Conservation (phyloP, 2,113 vertebrate genomes). For the Oreocharis arfaki region DNA sequence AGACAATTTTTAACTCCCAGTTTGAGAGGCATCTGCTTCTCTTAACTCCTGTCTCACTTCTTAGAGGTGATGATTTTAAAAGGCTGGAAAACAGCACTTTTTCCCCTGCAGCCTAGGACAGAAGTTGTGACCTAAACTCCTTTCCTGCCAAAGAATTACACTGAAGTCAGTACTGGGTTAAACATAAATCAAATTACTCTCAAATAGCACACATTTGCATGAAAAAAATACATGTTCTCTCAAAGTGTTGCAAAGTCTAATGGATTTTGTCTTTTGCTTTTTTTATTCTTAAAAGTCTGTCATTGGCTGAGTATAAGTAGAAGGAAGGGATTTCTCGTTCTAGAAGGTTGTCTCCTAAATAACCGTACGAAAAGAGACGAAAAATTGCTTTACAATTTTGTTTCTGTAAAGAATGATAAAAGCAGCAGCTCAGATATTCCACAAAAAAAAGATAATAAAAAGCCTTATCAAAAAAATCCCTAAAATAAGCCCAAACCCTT, state of each 20-base stretch:
- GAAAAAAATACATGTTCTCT: background rate
- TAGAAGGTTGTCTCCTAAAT: background rate
- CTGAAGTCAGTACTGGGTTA: background rate
- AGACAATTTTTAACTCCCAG: background rate
- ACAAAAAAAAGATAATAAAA: background rate
- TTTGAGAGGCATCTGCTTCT: background rate
- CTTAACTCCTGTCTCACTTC: background rate
- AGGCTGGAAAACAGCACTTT: background rate
- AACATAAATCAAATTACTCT: background rate
- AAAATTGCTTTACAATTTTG: background rate
- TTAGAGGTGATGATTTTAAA: background rate
- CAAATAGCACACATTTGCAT: background rate
- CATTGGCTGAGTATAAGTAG: background rate
- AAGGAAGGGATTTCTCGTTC: background rate
- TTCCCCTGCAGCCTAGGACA: background rate
- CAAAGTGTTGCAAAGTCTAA: background rate
- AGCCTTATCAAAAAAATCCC: accelerated
- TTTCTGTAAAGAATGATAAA: background rate
- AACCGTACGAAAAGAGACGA: background rate
- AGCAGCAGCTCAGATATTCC: background rate
- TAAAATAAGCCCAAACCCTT: background rate
- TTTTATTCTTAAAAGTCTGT: background rate
- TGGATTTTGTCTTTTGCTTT: background rate
- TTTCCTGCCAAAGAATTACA: background rate
- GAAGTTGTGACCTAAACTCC: background rate